Base-by-base conservation (phyloP, 2,888 invertebrate species). In the Rhodophaea formosa region DNA sequence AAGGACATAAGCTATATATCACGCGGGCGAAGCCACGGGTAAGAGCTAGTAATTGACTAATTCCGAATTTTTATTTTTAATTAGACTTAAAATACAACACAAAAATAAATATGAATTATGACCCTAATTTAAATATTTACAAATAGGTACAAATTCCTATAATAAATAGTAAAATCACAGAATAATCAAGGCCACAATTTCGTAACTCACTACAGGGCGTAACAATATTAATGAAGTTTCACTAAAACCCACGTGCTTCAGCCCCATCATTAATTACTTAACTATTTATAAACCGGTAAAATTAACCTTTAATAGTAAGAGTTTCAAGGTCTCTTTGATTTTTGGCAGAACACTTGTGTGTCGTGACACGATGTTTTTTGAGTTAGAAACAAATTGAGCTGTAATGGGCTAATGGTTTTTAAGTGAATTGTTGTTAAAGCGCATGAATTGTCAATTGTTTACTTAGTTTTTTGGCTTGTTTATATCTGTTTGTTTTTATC, bases 241-340 rank as follows among this genome's bases (percentile, higher is more conserved):
- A 15, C 43, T 44, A 23, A 23, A 32, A 14, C n/a, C 49, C 51
- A 51, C 59, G 44, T 51, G 55, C 35, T 51, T 23, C 35, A 32
- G 5, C 17, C 35, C 12, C 35, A 51, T 51, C 51, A 51, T 51
- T 51, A 51, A 51, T 51, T 51, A 51, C 29, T 14, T 17, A 35
- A 14, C 35, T 51, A 51, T 51, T 51, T 51, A 51, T 35, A 35
- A 10, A 30, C 39, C 23, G 17, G 7, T 32, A 45, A 52, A 52
- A 35, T 17, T 46, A n/a, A 39, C 46, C 44, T 53, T 46, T 45
- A 35, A 45, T 8, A 59, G 59, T 54, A 46, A 59, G 56, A 59
- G 59, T 54, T 17, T 30, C 56, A 59, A 59, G 59, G 59, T 29
- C 52, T 12, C 39, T n/a, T n/a, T n/a, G n/a, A 39, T n/a, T 12